Evolutionary conservation across 2,113 vertebrate species (phyloP), one percentile per base, ranked within the genome.

Genomic region (Urocynchramus pylzowi): DNA sequence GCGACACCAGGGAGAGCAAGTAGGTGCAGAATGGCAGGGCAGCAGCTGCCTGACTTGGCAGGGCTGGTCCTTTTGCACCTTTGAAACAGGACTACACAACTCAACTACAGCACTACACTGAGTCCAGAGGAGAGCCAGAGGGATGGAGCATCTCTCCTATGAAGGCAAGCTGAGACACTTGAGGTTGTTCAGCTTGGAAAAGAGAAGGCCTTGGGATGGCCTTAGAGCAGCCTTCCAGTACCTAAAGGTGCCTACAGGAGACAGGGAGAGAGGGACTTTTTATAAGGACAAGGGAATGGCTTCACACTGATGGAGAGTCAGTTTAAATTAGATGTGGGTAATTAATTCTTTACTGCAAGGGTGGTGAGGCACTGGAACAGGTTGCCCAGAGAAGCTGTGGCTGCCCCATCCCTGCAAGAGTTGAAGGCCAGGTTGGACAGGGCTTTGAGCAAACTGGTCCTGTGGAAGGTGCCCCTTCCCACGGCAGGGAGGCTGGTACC

Each of bases 381-480:
- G 35, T 2, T 90, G 27, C 31, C 35, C 27, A 77, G 70, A 54
- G 54, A 83, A 68, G 42, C 6, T 56, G 27, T 63, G 35, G 56
- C 49, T 56, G 26, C 18, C 21, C 31, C 30, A 31, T 19, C 26
- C 30, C 35, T 42, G 54, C 15, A 70, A 63, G 13, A 37, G 56
- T 1, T 42, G 27, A 63, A 63, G 49, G 56, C 1, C 1, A 4
- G 13, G 47, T 2, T 70, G 31, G 49, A 42, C 1, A 2, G 5
- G 10, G 22, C 22, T 63, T 77, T 56, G 14, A 83, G 47, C 41
- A 84, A 70, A 9, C 26, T 23, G 35, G 41, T 54, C 21, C 31
- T 49, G 21, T 28, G 31, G 11, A 49, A 69, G 12, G 22, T 6
- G 8, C 26, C 11, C 21, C 21, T 47, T 4, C 26, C 22, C 27